Evolutionary conservation across 2,797 vertebrate species (phyloP).

Genomic region (Halcyon smyrnensis): DNA sequence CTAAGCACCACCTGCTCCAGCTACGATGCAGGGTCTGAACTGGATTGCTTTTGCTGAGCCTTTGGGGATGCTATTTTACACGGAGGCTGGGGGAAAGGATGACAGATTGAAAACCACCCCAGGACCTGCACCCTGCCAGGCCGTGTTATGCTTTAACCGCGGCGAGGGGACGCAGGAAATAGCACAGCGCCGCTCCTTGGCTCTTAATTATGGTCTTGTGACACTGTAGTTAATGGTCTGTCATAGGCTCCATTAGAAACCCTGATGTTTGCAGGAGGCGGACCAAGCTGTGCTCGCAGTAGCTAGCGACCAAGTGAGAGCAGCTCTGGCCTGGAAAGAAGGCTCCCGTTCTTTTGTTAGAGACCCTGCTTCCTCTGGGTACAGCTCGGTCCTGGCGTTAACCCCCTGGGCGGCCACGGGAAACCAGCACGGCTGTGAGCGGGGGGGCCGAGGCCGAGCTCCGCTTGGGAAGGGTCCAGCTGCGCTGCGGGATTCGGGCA

Average conservation of each 20-base stretch:
- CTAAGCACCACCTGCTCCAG: neutral
- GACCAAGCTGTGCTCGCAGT: neutral
- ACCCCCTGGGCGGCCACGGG: neutral
- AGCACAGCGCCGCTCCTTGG: neutral
- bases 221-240: slow-evolving; percentile 46
- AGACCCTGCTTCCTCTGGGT: neutral
- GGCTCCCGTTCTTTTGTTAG: neutral
- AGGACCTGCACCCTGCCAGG: slow-evolving; percentile 35
- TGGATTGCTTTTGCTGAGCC: neutral
- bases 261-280: neutral
- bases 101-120: slow-evolving; percentile 51
- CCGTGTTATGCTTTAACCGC: neutral
- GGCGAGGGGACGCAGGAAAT: neutral
- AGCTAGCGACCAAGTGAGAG: neutral
- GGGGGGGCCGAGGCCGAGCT: neutral
- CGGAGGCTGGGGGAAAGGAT: neutral
- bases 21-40: neutral
- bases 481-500: neutral
- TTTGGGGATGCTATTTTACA: neutral
- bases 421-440: rapidly evolving
- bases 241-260: slow-evolving; percentile 21
- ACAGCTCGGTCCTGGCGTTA: neutral
- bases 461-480: neutral
- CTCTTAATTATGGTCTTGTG: slow-evolving; percentile 62
- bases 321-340: neutral